A percentile compares a stretch with the other conserved stretches of the same genome.
phyloP scores from a whole-genome alignment of 2,888 invertebrate genomes.

The Drosophila prostipennis region DNA sequence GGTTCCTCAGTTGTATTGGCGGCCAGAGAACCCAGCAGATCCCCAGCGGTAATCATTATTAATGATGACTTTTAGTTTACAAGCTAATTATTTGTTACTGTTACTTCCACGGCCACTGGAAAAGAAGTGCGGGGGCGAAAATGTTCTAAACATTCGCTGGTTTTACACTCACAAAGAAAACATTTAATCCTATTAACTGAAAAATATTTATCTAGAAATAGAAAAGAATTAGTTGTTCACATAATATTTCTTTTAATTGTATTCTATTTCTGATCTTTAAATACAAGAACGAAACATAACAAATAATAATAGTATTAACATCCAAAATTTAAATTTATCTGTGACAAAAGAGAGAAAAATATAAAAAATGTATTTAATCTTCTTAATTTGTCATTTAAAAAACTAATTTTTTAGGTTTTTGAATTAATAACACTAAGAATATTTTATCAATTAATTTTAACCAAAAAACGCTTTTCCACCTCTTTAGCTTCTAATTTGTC shows the following conservation, averaged over 20 bases:
- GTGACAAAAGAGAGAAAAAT: too few species aligned
- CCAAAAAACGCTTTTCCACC: too few species aligned
- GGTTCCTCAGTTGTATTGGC: neutral
- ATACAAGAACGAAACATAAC: too few species aligned
- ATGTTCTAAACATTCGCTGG: slow-evolving; percentile 9
- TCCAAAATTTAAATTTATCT: too few species aligned
- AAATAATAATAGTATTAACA: too few species aligned
- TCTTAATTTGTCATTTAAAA: too few species aligned
- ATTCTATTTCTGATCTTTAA: too few species aligned
- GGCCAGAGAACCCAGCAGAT: slow-evolving; percentile 30
- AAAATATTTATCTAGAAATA: neutral
- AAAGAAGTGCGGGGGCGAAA: neutral
- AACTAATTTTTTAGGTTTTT: too few species aligned
- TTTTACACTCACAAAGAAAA: slow-evolving; percentile 25
- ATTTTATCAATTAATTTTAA: too few species aligned
- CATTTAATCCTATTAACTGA: slow-evolving; percentile 16
- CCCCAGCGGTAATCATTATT: slow-evolving; percentile 73
- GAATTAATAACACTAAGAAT: too few species aligned
- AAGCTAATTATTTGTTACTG: slow-evolving; percentile 79
- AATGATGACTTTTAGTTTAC: slow-evolving; percentile 80
- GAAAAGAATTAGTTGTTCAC: neutral
- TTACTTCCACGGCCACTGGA: slow-evolving; percentile 44
- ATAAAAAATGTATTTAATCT: too few species aligned
- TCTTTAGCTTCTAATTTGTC: neutral
- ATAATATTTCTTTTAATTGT: too few species aligned